Evolutionary conservation across 2,888 invertebrate genomes (phyloP), one percentile per base, ranked within the genome.

Genomic region (Pristionchus mayeri): DNA sequence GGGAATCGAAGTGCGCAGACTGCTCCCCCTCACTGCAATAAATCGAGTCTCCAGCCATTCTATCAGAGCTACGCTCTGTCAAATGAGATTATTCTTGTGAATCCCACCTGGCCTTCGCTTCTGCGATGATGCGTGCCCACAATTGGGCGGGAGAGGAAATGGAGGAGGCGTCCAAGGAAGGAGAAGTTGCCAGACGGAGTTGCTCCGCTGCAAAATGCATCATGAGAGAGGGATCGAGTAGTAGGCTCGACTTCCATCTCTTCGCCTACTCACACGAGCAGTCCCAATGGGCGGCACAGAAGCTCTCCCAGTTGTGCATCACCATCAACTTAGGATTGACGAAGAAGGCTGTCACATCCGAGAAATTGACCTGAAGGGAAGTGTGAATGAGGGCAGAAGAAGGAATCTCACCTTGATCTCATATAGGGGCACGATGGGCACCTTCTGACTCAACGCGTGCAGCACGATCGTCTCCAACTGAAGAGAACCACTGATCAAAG

Each of bases 351-450:
- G 89, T 88, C 7, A 92, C 92, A 16, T 89, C 87, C 13, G 90
- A 87, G 84, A 92, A 91, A 84, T 91, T 92, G 40, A 71, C 71
- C 63, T 63, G 63, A 63, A 4, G 34, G 13, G 60, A 57, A 27
- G 30, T 13, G 44, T 9, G 6, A 44, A 60, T 60, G 1, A 60
- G 16, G 2, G 30, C 30, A 34, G 27, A 18, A 3, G 30, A 3
- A 30, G 27, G 30, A 16, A 30, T 11, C 63, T 63, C 30, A 92
- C 89, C n/a, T 85, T 85, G 79, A 92, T 91, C 27, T 87, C 89
- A 13, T 86, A 86, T 13, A 92, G 88, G n/a, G 88, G 86, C 21
- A 92, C 90, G n/a, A 92, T 88, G 11, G 91, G 90, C 75, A 92
- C 88, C 3, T 89, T 87, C 21, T 87, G 85, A 50, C 88, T 86